Percentiles rank a stretch among this genome's conserved stretches.
Evolutionary conservation across 2,888 invertebrate genomes (phyloP).

Genomic region (Panorpa germanica): DNA sequence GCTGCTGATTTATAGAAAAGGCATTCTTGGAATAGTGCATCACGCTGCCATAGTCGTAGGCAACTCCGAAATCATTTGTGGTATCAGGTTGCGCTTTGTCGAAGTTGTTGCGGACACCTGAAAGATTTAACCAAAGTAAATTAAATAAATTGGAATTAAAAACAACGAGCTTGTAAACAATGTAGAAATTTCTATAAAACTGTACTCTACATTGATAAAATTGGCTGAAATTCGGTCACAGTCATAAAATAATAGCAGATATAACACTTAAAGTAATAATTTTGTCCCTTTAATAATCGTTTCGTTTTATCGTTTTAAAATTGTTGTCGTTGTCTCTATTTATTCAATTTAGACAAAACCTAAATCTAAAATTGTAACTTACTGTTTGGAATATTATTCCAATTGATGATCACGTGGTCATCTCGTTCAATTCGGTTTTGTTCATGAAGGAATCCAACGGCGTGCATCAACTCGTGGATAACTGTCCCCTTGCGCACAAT

Average conservation of each 20-base stretch:
- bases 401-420: conserved; percentile 40
- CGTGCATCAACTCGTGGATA: conserved; percentile 65
- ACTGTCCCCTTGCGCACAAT: conserved; percentile 52
- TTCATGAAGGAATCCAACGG: conserved; percentile 62
- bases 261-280: not conserved
- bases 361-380: not conserved
- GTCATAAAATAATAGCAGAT: not conserved
- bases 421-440: conserved; percentile 64
- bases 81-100: conserved; percentile 36
- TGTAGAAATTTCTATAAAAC: conserved; percentile 1
- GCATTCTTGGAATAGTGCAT: conserved; percentile 70
- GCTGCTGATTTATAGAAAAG: conserved; percentile 49
- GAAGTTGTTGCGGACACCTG: conserved; percentile 50
- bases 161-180: too few species aligned
- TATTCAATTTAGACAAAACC: not conserved
- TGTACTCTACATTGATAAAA: not conserved
- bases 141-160: conserved; percentile 1
- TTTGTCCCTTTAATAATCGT: conserved; percentile 1
- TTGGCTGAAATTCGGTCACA: not conserved
- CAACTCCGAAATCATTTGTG: conserved; percentile 45
- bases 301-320: too few species aligned
- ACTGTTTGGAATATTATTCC: conserved; percentile 54
- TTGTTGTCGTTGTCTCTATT: too few species aligned
- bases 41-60: conserved; percentile 63
- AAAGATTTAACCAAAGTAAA: conserved; percentile 12